A percentile compares a stretch with the other conserved stretches of the same genome.
phyloP scores from a whole-genome alignment of 1,140 invertebrate species.

The Acromyrmex charruanus region DNA sequence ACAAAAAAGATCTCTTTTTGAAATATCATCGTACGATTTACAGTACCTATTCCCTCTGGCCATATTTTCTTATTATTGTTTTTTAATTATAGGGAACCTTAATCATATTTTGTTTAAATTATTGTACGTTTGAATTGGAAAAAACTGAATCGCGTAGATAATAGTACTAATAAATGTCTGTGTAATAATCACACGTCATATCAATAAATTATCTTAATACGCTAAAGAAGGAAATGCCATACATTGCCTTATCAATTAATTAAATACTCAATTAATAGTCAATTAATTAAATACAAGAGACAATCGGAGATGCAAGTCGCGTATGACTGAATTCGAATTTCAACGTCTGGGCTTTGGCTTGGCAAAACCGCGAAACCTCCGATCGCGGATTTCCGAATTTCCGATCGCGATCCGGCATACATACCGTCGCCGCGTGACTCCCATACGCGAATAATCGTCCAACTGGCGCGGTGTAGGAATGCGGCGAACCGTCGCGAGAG shows the following conservation, averaged over 20 bases:
- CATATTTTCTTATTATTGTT: too few relatives aligned
- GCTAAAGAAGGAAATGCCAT: neutral
- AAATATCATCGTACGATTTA: too few relatives aligned
- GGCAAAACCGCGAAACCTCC: neutral
- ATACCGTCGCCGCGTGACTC: slow-evolving; percentile 64
- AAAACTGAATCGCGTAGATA: neutral
- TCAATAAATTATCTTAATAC: neutral
- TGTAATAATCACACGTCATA: neutral
- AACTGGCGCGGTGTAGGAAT: slow-evolving; percentile 61
- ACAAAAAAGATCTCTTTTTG: too few relatives aligned
- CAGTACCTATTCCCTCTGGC: too few relatives aligned
- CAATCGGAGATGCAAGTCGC: neutral
- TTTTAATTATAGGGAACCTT: too few relatives aligned
- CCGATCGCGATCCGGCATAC: slow-evolving; percentile 21
- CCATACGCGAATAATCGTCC: slow-evolving; percentile 62
- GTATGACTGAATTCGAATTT: neutral
- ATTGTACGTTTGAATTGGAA: neutral
- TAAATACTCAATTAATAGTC: neutral
- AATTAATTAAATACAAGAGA: neutral
- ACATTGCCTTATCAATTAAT: neutral
- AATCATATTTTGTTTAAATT: neutral
- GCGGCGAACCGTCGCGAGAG: slow-evolving; percentile 59
- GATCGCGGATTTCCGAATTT: slow-evolving; percentile 25
- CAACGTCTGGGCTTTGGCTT: neutral
- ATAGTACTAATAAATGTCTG: neutral